Base-by-base conservation (phyloP, 2,888 invertebrate genomes). In the Leptothorax acervorum region DNA sequence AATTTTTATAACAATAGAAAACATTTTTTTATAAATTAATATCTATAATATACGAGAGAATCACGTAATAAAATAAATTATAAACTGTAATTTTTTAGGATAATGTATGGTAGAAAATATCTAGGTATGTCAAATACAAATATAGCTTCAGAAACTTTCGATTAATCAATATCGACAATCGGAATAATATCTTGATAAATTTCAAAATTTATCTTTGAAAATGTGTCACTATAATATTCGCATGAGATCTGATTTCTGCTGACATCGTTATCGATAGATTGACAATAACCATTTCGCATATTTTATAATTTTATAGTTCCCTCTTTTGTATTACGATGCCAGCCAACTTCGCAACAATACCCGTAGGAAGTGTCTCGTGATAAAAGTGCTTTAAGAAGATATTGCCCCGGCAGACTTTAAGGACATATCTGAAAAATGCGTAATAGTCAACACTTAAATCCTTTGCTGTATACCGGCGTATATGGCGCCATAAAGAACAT, bases 371-470 rank as follows among this genome's bases (percentile, higher is more conserved):
- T 12, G 31, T 18, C 23, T 39, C 39, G 39, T 66, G 8, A 53
- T 53, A 39, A 68, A 55, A 55, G 8, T n/a, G 53, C 9, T 66
- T 55, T 68, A 68, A 68, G 42, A 78, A 31, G 28, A 45, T 68
- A 78, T 55, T 55, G 28, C 42, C 8, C 18, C 3, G 23, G 35
- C 23, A 53, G 28, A 78, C 28, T 66, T 51, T 42, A n/a, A 55
- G 42, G 31, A 45, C 42, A 28, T n/a, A 55, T 78, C 68, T 42
- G 68, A 31, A 78, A 60, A 68, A 68, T n/a, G 12, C 11, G 39
- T 65, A 76, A 76, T 28, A 55, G 31, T 68, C 68, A 42, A 55
- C 53, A 35, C 53, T 2, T 78, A 78, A 68, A 68, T 68, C 53
- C 68, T 68, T 76, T 66, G 76, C 42, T 12, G 9, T 53, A 55